phyloP scores from a whole-genome alignment of 2,888 invertebrate genomes.

The Macrostomum cliftonense region DNA sequence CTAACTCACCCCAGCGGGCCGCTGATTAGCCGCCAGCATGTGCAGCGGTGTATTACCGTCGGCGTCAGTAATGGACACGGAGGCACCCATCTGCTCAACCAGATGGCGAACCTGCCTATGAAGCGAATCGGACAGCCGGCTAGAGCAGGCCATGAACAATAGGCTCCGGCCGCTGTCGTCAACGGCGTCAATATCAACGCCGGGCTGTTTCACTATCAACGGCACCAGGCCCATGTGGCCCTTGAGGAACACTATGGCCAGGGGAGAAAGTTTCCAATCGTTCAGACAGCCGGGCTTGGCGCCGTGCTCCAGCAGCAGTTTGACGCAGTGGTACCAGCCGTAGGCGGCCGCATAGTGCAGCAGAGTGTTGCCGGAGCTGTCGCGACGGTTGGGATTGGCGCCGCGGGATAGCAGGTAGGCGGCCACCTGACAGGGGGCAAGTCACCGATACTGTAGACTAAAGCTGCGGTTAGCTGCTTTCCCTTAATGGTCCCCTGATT shows the following conservation, averaged over 20 bases:
- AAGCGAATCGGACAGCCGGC: constrained; percentile 24
- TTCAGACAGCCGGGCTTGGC: constrained; percentile 35
- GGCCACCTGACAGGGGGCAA: constrained; percentile 24
- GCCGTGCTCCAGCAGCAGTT: constrained; percentile 35
- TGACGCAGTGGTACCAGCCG: constrained; percentile 41
- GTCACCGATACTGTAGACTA: too few relatives aligned
- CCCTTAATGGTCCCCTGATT: too few relatives aligned
- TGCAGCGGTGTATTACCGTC: constrained; percentile 34
- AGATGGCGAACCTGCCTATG: constrained; percentile 34
- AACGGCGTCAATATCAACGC: constrained; percentile 37
- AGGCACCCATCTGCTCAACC: constrained; percentile 36
- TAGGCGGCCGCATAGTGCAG: constrained; percentile 44
- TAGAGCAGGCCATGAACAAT: constrained; percentile 30
- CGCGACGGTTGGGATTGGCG: constrained; percentile 37
- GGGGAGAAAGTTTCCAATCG: constrained; percentile 41
- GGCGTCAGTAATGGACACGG: constrained; percentile 33
- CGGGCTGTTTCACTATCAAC: constrained; percentile 34
- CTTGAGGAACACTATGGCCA: constrained; percentile 41
- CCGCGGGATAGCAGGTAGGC: constrained; percentile 39
- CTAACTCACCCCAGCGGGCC: constrained; percentile 28
- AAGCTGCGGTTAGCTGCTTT: too few relatives aligned
- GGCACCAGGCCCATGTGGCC: constrained; percentile 40
- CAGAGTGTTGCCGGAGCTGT: constrained; percentile 41
- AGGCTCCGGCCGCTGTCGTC: constrained; percentile 39
- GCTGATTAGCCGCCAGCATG: constrained; percentile 25